Conservation (phyloP, 92 coral and sea anemone species). For the Palythoa grandis region DNA sequence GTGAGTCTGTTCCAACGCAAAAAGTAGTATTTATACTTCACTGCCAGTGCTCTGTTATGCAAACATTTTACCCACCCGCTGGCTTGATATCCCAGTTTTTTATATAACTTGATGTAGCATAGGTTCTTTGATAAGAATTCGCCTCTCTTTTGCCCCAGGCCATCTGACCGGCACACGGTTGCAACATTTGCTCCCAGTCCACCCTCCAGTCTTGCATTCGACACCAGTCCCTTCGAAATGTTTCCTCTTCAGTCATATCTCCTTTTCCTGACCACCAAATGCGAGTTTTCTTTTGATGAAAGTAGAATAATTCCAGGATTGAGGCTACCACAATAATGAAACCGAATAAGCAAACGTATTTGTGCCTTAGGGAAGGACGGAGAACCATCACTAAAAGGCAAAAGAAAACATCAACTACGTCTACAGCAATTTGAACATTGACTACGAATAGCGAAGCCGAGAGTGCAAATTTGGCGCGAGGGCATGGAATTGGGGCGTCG, state of each 20-base stretch:
- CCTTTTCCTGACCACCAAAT: background rate
- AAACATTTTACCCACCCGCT: background rate
- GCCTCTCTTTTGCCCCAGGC: conserved; percentile 24
- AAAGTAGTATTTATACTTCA: background rate
- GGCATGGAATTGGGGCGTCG: too few relatives aligned
- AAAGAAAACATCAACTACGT: background rate
- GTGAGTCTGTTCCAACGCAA: background rate
- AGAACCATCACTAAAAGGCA: conserved; percentile 11
- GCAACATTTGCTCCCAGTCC: conserved; percentile 31
- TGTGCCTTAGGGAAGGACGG: background rate
- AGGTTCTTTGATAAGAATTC: conserved; percentile 10
- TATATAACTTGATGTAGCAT: conserved; percentile 22
- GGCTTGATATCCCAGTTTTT: conserved; percentile 24
- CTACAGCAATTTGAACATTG: too few relatives aligned
- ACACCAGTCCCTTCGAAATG: conserved; percentile 35
- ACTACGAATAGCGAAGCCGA: too few relatives aligned
- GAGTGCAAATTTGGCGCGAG: too few relatives aligned
- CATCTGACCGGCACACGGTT: conserved; percentile 29
- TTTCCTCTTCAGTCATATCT: background rate
- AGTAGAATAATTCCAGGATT: background rate
- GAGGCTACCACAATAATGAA: background rate
- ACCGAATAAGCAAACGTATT: background rate
- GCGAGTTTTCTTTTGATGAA: background rate
- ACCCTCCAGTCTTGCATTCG: conserved; percentile 41
- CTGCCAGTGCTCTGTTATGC: too few relatives aligned